phyloP scores from a whole-genome alignment of 1,140 invertebrate species.

The Heliothis virescens region DNA sequence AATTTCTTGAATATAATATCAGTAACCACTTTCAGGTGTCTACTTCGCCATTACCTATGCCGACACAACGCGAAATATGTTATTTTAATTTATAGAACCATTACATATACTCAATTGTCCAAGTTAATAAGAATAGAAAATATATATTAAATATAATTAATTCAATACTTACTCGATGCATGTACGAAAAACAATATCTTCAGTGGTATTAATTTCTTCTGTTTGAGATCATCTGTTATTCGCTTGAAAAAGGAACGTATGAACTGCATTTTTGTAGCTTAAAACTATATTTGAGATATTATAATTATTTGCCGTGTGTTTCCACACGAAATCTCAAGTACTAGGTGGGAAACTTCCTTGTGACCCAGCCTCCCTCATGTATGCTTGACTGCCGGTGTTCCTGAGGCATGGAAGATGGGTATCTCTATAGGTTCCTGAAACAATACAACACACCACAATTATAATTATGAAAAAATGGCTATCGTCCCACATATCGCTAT shows the following conservation, averaged over 20 bases:
- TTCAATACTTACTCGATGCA: slow-evolving; percentile 89
- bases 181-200: slow-evolving; percentile 93
- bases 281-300: not conserved
- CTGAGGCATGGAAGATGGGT: slow-evolving; percentile 73
- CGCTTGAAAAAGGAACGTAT: slow-evolving; percentile 88
- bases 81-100: too few relatives aligned
- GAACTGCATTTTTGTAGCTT: slow-evolving; percentile 85
- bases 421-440: slow-evolving; percentile 58
- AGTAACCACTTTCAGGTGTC: too few relatives aligned
- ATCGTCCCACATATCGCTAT: not conserved
- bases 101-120: too few relatives aligned
- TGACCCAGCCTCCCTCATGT: slow-evolving; percentile 67
- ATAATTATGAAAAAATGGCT: not conserved
- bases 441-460: slow-evolving; percentile 37
- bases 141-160: not conserved
- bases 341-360: slow-evolving; percentile 72
- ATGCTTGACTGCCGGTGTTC: slow-evolving; percentile 57
- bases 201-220: slow-evolving; percentile 90
- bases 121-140: not conserved
- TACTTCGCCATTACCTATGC: too few relatives aligned
- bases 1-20: slow-evolving; percentile 3
- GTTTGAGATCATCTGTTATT: slow-evolving; percentile 90
- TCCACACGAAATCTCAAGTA: not conserved
- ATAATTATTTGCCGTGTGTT: not conserved
- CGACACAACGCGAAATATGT: too few relatives aligned